A percentile compares a stretch with the other conserved stretches of the same genome.
Evolutionary conservation across 2,888 invertebrate genomes (phyloP).

Genomic region (Argyra leucocephala): DNA sequence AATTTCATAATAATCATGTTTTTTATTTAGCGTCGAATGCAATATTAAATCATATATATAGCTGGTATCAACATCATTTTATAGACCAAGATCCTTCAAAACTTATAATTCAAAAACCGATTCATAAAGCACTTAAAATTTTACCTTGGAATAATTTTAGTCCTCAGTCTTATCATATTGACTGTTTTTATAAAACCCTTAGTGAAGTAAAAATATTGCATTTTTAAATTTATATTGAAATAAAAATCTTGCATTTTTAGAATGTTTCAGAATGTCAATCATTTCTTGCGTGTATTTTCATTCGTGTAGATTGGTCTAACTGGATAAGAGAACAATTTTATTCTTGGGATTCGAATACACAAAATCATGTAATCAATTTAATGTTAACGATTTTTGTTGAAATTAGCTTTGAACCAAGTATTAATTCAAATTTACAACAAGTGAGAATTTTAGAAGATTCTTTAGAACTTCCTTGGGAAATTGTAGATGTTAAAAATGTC

Average conservation of each 20-base stretch:
- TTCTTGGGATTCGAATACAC: conserved; percentile 40
- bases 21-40: conserved; percentile 30
- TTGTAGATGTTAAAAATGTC: conserved; percentile 52
- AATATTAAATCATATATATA: conserved; percentile 54
- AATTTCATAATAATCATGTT: conserved; percentile 4
- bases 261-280: conserved; percentile 61
- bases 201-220: conserved; percentile 46
- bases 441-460: conserved; percentile 49
- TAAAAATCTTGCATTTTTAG: conserved; percentile 28
- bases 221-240: conserved; percentile 6
- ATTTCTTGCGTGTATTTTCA: conserved; percentile 61
- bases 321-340: conserved; percentile 48
- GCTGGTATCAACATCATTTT: conserved; percentile 61
- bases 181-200: conserved; percentile 48
- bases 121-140: conserved; percentile 55
- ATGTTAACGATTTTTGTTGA: conserved; percentile 61
- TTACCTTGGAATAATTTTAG: conserved; percentile 65
- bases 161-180: conserved; percentile 57
- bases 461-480: conserved; percentile 55
- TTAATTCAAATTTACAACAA: conserved; percentile 48
- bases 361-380: conserved; percentile 50
- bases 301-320: conserved; percentile 55
- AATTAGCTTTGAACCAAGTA: conserved; percentile 60
- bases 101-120: conserved; percentile 53
- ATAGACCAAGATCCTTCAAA: conserved; percentile 53